Conservation (phyloP, 2,797 vertebrate genomes). For the Hydrocynus forskahlii region DNA sequence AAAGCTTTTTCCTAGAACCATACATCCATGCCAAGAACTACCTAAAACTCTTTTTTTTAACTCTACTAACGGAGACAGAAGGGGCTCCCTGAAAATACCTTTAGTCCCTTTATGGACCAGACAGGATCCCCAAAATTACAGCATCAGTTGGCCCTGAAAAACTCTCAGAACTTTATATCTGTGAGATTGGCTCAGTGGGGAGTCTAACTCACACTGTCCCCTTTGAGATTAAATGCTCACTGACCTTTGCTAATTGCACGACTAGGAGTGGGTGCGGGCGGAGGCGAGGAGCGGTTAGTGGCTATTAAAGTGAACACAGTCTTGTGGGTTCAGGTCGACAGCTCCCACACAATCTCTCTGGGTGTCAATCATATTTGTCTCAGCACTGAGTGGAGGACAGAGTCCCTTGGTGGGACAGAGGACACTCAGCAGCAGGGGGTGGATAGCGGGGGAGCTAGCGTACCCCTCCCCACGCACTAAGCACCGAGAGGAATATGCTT, state of each 20-base stretch:
- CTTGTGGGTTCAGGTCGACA: constrained; percentile 11
- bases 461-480: constrained; percentile 28
- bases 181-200: constrained; percentile 2
- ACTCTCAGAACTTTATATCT: constrained; percentile 18
- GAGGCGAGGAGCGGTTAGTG: background rate
- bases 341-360: constrained; percentile 36
- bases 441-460: constrained; percentile 18
- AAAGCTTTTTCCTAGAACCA: no score
- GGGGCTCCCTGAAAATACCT: background rate
- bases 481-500: constrained; percentile 31
- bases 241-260: constrained; percentile 42
- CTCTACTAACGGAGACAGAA: no score
- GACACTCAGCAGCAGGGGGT: constrained; percentile 20
- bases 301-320: constrained; percentile 37
- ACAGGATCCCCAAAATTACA: background rate
- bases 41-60: no score
- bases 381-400: constrained; percentile 20
- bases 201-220: constrained; percentile 4
- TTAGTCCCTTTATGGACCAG: background rate
- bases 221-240: constrained; percentile 24
- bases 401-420: constrained; percentile 36
- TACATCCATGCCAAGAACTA: no score
- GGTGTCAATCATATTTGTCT: constrained; percentile 26
- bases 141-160: background rate
- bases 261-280: constrained; percentile 21